Conservation (phyloP, 2,888 invertebrate genomes). For the Apocheima hispidaria region DNA sequence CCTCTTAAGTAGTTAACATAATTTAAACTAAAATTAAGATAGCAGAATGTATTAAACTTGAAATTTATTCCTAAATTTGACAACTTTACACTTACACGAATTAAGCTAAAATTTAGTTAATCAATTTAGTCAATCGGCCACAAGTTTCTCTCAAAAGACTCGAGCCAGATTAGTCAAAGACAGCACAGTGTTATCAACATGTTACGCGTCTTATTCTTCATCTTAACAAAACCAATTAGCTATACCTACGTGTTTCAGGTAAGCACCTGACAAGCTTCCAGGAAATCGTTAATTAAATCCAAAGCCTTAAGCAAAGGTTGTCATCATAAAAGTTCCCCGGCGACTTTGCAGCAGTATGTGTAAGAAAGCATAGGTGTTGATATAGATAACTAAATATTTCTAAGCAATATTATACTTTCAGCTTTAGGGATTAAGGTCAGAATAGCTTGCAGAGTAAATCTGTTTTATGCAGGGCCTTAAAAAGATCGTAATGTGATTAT, state of each 20-base stretch:
- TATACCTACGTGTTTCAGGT: constrained; percentile 46
- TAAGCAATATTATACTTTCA: constrained; percentile 46
- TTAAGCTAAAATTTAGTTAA: too few relatives aligned
- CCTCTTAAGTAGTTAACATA: too few relatives aligned
- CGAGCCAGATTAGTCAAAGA: background rate
- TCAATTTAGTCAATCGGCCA: too few relatives aligned
- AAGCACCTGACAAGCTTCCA: constrained; percentile 60
- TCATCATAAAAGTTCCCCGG: constrained; percentile 70
- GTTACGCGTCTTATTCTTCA: constrained; percentile 12
- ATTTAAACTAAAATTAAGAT: too few relatives aligned
- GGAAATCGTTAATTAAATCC: constrained; percentile 74
- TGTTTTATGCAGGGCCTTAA: constrained; percentile 50
- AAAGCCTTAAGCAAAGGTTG: constrained; percentile 65
- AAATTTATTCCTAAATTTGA: too few relatives aligned
- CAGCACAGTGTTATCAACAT: constrained; percentile 3
- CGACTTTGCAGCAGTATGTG: constrained; percentile 58
- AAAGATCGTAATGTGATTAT: constrained; percentile 59
- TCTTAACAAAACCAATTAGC: constrained; percentile 43
- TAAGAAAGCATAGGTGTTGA: constrained; percentile 47
- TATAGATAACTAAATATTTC: constrained; percentile 20
- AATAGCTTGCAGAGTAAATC: constrained; percentile 31
- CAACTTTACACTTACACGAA: too few relatives aligned
- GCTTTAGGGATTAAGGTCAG: constrained; percentile 36
- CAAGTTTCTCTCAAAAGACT: background rate
- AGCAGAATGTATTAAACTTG: too few relatives aligned